phyloP scores from a whole-genome alignment of 2,797 vertebrate species.

The Falco rusticolus region DNA sequence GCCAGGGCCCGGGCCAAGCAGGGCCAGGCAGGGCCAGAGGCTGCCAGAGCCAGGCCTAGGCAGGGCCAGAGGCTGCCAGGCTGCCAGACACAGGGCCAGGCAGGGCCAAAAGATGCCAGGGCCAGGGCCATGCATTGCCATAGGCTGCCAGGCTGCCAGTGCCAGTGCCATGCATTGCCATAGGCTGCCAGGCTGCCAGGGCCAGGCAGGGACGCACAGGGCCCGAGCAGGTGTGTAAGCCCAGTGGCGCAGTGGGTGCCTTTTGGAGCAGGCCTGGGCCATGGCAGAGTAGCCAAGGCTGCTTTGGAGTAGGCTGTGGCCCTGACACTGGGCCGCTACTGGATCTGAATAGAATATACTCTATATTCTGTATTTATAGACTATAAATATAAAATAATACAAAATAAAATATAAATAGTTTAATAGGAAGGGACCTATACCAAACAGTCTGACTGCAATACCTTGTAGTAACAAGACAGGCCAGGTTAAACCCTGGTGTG shows the following conservation, averaged over 20 bases:
- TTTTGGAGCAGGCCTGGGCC: rapidly evolving
- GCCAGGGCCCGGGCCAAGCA: too few relatives aligned
- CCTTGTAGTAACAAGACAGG: too few relatives aligned
- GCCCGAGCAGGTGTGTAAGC: background rate
- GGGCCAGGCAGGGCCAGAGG: too few relatives aligned
- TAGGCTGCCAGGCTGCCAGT: too few relatives aligned
- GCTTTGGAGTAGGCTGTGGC: background rate
- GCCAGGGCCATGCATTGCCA: too few relatives aligned
- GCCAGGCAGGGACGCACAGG: background rate
- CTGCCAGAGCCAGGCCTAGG: too few relatives aligned
- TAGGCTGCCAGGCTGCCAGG: background rate
- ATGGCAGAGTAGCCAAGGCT: rapidly evolving
- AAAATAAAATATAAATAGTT: too few relatives aligned
- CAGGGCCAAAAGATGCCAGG: too few relatives aligned
- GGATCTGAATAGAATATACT: rapidly evolving
- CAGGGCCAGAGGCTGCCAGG: too few relatives aligned
- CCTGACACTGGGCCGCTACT: rapidly evolving
- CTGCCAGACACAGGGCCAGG: too few relatives aligned
- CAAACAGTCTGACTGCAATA: rapidly evolving
- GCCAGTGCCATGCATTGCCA: background rate
- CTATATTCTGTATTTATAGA: too few relatives aligned
- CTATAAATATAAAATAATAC: too few relatives aligned
- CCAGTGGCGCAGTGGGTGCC: rapidly evolving
- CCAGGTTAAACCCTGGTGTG: background rate
- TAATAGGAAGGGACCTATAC: rapidly evolving